Base-by-base conservation (phyloP, 2,888 invertebrate species). In the Patella ulyssiponensis region DNA sequence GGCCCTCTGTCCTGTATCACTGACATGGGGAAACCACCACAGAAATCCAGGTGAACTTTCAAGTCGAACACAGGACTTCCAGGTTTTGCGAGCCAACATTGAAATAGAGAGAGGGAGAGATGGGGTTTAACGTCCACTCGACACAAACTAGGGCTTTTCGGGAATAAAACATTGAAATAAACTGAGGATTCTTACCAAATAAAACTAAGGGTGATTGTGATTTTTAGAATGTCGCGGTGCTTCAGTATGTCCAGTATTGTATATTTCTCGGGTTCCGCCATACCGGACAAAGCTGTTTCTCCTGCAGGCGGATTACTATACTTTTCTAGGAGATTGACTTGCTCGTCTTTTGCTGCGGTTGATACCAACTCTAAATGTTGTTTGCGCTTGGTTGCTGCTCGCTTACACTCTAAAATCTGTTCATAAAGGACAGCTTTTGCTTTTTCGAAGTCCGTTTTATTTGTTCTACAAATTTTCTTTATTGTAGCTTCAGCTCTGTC, bases 151-250 rank as follows among this genome's bases (percentile, higher is more conserved):
- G n/a, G n/a, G n/a, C n/a, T n/a, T n/a, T n/a, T n/a, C n/a, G n/a
- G n/a, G n/a, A n/a, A n/a, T n/a, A n/a, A n/a, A n/a, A n/a, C n/a
- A n/a, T n/a, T n/a, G n/a, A 33, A 33, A 33, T 33, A 33, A 33
- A 33, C 51, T 64, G 27, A 71, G 27, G 69, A 69, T 12, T 71
- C 85, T 75, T 78, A 86, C 87, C 86, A 86, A 11, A 83, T 77
- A 78, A 83, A 85, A 81, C 84, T 83, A 64, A 86, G 80, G 17
- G 85, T 82, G 1, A 83, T 14, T 1, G 86, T 82, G 5, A 82
- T 81, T 27, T 82, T 73, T 0, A 86, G 73, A 27, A 87, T 71
- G 11, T 80, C 69, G 33, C 74, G 82, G 11, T 83, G 83, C 53
- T 80, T 82, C 14, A 86, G 56, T 3, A 87, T 77, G 73, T 86